Conservation (phyloP, 30 jellyfish, hydroid and myxozoan species). For the Aurelia sp. region DNA sequence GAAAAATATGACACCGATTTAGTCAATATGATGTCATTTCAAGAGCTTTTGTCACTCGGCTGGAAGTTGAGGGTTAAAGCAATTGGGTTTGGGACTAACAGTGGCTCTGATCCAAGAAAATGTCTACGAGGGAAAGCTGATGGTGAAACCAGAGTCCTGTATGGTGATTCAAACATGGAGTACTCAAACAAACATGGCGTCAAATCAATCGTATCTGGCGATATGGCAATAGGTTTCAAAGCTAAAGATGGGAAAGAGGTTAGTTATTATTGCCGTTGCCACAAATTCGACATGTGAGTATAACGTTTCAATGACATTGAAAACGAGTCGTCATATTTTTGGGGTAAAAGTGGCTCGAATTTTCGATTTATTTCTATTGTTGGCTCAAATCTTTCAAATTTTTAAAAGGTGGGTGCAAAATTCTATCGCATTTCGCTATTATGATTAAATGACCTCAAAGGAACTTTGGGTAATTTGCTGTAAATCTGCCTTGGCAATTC, state of each 20-base stretch:
- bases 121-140: constrained; percentile 26
- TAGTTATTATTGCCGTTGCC: not conserved
- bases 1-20: constrained; percentile 45
- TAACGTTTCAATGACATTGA: too few relatives aligned
- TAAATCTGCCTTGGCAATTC: too few relatives aligned
- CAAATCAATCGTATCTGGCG: constrained; percentile 66
- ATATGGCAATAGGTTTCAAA: constrained; percentile 50
- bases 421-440: too few relatives aligned
- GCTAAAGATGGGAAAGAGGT: constrained; percentile 72
- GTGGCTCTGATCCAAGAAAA: constrained; percentile 35
- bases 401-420: too few relatives aligned
- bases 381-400: too few relatives aligned
- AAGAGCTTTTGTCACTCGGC: constrained; percentile 70
- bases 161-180: constrained; percentile 66
- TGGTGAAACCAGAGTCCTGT: constrained; percentile 39
- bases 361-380: too few relatives aligned
- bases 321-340: too few relatives aligned
- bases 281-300: too few relatives aligned
- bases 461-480: too few relatives aligned
- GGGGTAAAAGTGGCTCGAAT: too few relatives aligned
- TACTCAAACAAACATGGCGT: constrained; percentile 47
- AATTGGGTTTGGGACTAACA: constrained; percentile 68
- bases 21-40: constrained; percentile 59
- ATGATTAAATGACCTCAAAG: too few relatives aligned
- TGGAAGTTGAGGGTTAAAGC: constrained; percentile 70